Evolutionary conservation across 1,140 invertebrate genomes (phyloP), one percentile per base, ranked within the genome.

Genomic region (Achroia grisella): DNA sequence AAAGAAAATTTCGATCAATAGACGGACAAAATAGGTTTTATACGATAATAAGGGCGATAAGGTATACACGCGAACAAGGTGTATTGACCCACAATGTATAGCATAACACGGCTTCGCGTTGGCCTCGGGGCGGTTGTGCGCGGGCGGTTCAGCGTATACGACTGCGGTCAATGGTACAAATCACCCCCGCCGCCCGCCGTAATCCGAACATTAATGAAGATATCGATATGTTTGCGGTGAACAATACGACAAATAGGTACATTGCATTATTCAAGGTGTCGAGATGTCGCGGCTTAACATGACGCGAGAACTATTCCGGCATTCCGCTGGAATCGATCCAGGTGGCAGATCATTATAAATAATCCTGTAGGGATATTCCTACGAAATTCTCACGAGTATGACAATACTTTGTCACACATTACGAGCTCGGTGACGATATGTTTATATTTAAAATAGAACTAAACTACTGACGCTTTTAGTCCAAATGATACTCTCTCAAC

Each of bases 31-130:
- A 82, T 77, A 71, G 62, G 72, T 66, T 78, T 82, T 82, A 74
- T 68, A 73, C 75, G 78, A 85, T 82, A 82, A 82, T 75, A 53
- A 62, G 68, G 72, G 63, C 75, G 78, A 85, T 82, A 85, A 82
- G 69, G 66, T 56, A 52, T 70, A 72, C 76, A 84, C 77, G 78
- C 74, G 72, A 85, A 81, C 76, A 73, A 67, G n/a, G 75, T 76
- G 61, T 82, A 66, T 75, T 79, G 75, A 81, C 75, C 76, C 76
- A 75, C 64, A 70, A 66, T 60, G 60, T 23, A 23, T 56, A 59
- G 69, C 74, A 70, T 69, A 52, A 55, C 70, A 76, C 59, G 80
- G 77, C 80, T 81, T 84, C 76, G 52, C 54, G 48, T 44, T 63
- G 74, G 69, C 73, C 73, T 71, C 66, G 69, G 55, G 62, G 65